phyloP scores from a whole-genome alignment of 2,797 vertebrate species.

The Sciurus carolinensis region DNA sequence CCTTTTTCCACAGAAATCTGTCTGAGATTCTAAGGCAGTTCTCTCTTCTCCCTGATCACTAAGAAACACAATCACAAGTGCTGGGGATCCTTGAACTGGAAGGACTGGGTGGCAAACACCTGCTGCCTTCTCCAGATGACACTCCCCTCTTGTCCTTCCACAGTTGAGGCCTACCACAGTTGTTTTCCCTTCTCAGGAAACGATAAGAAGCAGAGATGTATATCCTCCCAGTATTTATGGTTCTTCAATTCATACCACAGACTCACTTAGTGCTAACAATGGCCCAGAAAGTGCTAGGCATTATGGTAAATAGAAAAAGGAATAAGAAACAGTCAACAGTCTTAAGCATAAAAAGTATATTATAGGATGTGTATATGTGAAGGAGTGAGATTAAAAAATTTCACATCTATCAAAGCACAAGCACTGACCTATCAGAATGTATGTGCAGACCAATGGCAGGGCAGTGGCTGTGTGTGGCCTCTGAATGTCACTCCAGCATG shows the following conservation, averaged over 20 bases:
- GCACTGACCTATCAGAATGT: not conserved
- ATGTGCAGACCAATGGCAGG: not conserved
- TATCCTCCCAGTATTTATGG: not conserved
- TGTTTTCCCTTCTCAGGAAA: not conserved
- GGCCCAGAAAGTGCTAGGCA: not conserved
- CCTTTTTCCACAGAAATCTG: not conserved
- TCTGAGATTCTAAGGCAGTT: not conserved
- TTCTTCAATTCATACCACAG: not conserved
- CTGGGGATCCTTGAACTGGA: not conserved
- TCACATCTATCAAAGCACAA: not conserved
- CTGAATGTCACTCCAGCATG: not conserved
- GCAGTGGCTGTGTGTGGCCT: not conserved
- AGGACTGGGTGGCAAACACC: not conserved
- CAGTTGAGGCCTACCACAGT: not conserved
- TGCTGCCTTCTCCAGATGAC: not conserved
- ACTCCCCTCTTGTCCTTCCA: not conserved
- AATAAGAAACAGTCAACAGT: not conserved
- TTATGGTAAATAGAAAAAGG: not conserved
- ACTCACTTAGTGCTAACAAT: not conserved
- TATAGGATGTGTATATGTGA: not conserved
- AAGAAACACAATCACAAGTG: not conserved
- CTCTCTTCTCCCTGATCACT: not conserved
- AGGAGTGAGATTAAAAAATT: not conserved
- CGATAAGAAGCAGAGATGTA: slow-evolving; percentile 6
- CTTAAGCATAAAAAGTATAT: not conserved